A percentile compares a stretch with the other conserved stretches of the same genome.
These are phyloP conservation scores for Pipra filicauda DNA, from an alignment of 2,113 vertebrate species.

Conservation along the genomic window DNA sequence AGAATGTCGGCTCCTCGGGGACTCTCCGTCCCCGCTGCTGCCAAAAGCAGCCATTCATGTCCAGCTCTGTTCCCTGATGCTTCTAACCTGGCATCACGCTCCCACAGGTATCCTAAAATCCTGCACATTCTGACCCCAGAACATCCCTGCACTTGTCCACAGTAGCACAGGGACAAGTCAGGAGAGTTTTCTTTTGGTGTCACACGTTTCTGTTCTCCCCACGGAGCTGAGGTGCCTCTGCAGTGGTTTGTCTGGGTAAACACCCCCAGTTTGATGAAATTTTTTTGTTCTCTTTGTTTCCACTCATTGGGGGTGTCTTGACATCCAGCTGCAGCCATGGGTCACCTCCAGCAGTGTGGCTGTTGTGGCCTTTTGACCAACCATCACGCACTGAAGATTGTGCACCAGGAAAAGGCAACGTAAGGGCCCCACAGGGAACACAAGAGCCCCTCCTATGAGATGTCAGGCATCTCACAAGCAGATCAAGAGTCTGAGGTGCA, in stretches of 20 bases:
- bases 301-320: neutral
- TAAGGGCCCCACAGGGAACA: neutral
- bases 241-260: neutral
- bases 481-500: neutral
- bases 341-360: neutral
- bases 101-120: neutral
- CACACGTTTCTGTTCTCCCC: neutral
- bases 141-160: neutral
- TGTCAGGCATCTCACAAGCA: neutral
- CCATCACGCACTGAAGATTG: neutral
- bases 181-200: neutral
- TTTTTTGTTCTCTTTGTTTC: neutral
- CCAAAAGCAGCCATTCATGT: neutral
- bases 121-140: neutral
- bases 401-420: neutral
- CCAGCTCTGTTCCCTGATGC: fast-evolving
- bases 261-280: neutral
- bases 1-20: neutral
- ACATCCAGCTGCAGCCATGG: neutral
- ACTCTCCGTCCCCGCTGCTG: neutral
- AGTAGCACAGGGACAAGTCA: neutral
- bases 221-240: neutral
- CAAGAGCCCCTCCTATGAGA: neutral
- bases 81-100: neutral
- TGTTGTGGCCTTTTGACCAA: neutral